These are phyloP conservation scores for Eumacrocentrus americanus DNA, from an alignment of 2,888 invertebrate genomes.

Conservation along the genomic window DNA sequence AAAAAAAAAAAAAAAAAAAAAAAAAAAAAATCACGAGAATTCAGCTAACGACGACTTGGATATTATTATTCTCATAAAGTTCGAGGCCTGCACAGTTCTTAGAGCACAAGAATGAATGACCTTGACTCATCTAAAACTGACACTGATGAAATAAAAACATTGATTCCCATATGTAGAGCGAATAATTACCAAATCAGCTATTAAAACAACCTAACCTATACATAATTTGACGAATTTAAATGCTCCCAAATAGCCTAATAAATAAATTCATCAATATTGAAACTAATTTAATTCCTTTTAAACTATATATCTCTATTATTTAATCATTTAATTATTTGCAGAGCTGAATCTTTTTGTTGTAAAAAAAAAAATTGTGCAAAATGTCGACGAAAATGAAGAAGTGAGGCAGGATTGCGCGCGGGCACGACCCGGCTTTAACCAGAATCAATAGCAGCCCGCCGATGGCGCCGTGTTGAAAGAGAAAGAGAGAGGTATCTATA, in stretches of 20 bases:
- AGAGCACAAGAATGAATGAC: slow-evolving; percentile 13
- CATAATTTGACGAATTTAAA: no score
- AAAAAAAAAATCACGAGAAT: neutral
- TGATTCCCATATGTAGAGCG: no score
- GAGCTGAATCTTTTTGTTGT: no score
- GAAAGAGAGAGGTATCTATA: slow-evolving; percentile 18
- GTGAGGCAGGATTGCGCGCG: slow-evolving; percentile 38
- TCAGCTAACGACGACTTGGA: neutral
- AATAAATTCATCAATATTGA: neutral
- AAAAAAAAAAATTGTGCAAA: slow-evolving; percentile 22
- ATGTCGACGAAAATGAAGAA: slow-evolving; percentile 42
- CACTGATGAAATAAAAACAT: no score
- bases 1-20: neutral
- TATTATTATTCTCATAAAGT: slow-evolving; percentile 8
- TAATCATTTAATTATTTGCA: no score
- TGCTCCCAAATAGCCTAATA: neutral
- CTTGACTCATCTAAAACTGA: no score
- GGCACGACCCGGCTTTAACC: slow-evolving; percentile 46
- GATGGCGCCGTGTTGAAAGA: slow-evolving; percentile 38
- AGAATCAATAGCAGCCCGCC: slow-evolving; percentile 59
- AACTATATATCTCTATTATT: no score
- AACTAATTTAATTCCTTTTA: no score
- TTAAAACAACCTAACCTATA: no score
- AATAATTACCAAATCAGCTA: no score
- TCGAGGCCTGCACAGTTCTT: slow-evolving; percentile 7